A percentile compares a stretch with the other conserved stretches of the same genome.
Evolutionary conservation across 2,888 invertebrate genomes (phyloP).

Genomic region (Argyresthia goedartella): DNA sequence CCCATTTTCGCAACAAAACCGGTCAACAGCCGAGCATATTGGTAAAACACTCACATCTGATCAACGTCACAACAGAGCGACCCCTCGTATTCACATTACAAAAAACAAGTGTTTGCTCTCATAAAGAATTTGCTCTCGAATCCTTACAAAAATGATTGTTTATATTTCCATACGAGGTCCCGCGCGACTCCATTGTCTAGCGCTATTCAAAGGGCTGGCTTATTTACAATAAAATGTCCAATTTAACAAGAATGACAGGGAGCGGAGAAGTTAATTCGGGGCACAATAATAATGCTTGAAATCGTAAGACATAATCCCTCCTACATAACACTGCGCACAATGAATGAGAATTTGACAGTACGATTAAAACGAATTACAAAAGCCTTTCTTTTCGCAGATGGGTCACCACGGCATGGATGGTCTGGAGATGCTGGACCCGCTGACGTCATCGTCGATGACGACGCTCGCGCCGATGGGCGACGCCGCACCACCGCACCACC

Average conservation of each 20-base stretch:
- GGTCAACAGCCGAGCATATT: slow-evolving; percentile 60
- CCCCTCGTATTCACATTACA: slow-evolving; percentile 35
- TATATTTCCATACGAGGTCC: slow-evolving; percentile 54
- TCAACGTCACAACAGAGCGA: slow-evolving; percentile 51
- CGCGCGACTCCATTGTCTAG: slow-evolving; percentile 40
- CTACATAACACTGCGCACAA: slow-evolving; percentile 20
- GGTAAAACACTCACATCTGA: slow-evolving; percentile 62
- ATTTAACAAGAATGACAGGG: slow-evolving; percentile 51
- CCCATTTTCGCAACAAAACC: slow-evolving; percentile 59
- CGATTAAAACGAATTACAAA: slow-evolving; percentile 56
- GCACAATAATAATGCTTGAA: slow-evolving; percentile 35
- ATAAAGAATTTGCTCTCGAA: slow-evolving; percentile 62
- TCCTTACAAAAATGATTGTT: slow-evolving; percentile 65
- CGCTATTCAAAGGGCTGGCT: slow-evolving; percentile 19
- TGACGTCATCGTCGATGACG: slow-evolving; percentile 88
- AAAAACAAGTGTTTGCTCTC: slow-evolving; percentile 64
- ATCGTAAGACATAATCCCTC: too few relatives aligned
- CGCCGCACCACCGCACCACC: slow-evolving; percentile 79
- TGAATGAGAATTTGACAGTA: slow-evolving; percentile 42
- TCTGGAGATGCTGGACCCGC: slow-evolving; percentile 91
- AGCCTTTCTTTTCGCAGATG: slow-evolving; percentile 79
- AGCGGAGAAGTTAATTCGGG: slow-evolving; percentile 42
- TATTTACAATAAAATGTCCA: slow-evolving; percentile 54
- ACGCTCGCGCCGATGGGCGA: slow-evolving; percentile 93
- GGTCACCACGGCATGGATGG: slow-evolving; percentile 93